Evolutionary conservation across 2,113 vertebrate species (phyloP), one percentile per base, ranked within the genome.

Genomic region (Channa argus): DNA sequence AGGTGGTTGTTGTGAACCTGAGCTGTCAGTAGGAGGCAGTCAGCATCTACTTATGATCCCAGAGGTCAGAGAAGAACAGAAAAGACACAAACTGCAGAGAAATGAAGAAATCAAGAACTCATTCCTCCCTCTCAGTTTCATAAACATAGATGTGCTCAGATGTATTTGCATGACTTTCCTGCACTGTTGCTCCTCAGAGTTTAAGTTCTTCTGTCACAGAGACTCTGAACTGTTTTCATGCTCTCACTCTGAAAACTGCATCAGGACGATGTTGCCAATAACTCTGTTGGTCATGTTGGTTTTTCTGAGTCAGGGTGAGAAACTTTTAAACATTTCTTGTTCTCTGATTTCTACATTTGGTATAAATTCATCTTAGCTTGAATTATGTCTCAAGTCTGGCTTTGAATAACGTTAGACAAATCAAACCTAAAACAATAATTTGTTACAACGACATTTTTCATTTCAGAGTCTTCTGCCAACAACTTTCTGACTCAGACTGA

Each of bases 401-500:
- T 24, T 24, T 24, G 24, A 24, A 24, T 24, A 24, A 24, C 1
- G 24, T 24, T 24, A 24, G 24, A 24, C 24, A 24, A 24, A 24
- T 24, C 24, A 24, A 24, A 24, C 24, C 24, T 24, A 24, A 24
- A 24, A 24, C 24, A 24, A 24, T 24, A 24, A 24, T 24, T 24
- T 24, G 24, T 24, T 24, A 24, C 24, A 24, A 24, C 24, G 24
- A 24, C 24, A 15, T 8, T 14, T 8, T n/a, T 15, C 3, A 41
- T 6, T 11, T 56, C 13, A 11, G 6, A 51, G 1, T 36, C 24
- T 15, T 58, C 13, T 5, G 77, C 77, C 12, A 61, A 58, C 15
- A 47, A 56, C 0, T 68, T 74, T 51, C 58, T 87, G 56, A 85
- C 75, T 80, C 76, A 88, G 50, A 37, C 54, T 71, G 71, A 81